These are phyloP conservation scores for Anarsia innoxiella DNA, from an alignment of 2,888 invertebrate species.

Conservation along the genomic window DNA sequence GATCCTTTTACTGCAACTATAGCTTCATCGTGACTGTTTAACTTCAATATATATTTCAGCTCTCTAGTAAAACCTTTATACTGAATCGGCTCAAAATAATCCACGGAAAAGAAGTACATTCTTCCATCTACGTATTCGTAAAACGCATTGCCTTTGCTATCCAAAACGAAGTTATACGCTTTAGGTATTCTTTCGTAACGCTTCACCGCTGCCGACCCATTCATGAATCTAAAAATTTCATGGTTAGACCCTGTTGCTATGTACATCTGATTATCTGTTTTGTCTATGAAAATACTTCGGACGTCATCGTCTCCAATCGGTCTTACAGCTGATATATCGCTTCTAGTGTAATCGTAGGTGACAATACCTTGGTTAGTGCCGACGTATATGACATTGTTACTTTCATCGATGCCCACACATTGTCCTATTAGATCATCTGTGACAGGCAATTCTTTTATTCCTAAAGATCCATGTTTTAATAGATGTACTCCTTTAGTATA, in stretches of 20 bases:
- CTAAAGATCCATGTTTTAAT: constrained; percentile 54
- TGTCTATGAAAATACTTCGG: constrained; percentile 55
- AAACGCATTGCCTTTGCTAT: constrained; percentile 52
- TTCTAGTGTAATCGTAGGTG: constrained; percentile 49
- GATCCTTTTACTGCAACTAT: constrained; percentile 62
- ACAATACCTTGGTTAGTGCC: constrained; percentile 63
- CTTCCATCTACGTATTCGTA: constrained; percentile 63
- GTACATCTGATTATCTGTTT: constrained; percentile 55
- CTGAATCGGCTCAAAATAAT: constrained; percentile 57
- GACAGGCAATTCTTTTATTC: constrained; percentile 50
- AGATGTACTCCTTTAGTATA: constrained; percentile 62
- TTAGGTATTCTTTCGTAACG: constrained; percentile 57
- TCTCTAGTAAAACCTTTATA: constrained; percentile 64
- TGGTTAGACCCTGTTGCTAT: constrained; percentile 55
- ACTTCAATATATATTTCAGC: constrained; percentile 51
- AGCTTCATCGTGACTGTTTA: constrained; percentile 56
- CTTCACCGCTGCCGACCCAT: constrained; percentile 58
- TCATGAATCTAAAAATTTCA: constrained; percentile 55
- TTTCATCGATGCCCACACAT: constrained; percentile 49
- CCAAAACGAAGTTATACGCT: constrained; percentile 58
- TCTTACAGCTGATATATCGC: constrained; percentile 53
- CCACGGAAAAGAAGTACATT: constrained; percentile 54
- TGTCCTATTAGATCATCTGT: constrained; percentile 56
- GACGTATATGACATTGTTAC: constrained; percentile 48
- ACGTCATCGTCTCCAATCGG: constrained; percentile 67